These are phyloP conservation scores for Diaperis boleti DNA, from an alignment of 2,888 invertebrate genomes.

Conservation along the genomic window DNA sequence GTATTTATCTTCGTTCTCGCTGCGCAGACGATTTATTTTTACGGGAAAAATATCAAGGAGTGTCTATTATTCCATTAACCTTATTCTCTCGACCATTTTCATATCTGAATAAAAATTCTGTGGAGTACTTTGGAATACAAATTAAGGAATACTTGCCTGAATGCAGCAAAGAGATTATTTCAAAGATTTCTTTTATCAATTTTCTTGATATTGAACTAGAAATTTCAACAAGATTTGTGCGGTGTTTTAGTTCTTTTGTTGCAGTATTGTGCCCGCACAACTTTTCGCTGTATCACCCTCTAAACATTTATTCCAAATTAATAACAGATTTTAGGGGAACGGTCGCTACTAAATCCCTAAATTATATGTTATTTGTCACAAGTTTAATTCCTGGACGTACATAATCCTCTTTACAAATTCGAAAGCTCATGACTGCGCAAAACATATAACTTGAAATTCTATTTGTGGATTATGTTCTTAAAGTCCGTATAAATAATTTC, in stretches of 20 bases:
- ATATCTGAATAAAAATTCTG: constrained; percentile 54
- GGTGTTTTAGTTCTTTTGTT: too few relatives aligned
- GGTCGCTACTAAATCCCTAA: constrained; percentile 40
- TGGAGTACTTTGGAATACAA: constrained; percentile 53
- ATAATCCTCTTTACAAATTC: constrained; percentile 55
- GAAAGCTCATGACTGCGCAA: constrained; percentile 53
- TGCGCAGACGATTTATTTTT: constrained; percentile 51
- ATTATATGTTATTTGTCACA: constrained; percentile 51
- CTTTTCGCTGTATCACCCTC: constrained; percentile 5
- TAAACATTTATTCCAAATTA: constrained; percentile 20
- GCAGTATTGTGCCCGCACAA: constrained; percentile 31
- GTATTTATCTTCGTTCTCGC: constrained; percentile 48
- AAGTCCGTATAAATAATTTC: constrained; percentile 54
- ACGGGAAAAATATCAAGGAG: constrained; percentile 53
- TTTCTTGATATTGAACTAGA: constrained; percentile 48
- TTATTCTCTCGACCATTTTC: constrained; percentile 52
- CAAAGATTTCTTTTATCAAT: constrained; percentile 47
- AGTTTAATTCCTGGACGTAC: constrained; percentile 51
- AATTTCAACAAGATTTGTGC: constrained; percentile 49
- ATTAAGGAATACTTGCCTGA: constrained; percentile 49
- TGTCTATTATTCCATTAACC: constrained; percentile 58
- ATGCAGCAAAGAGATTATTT: constrained; percentile 49
- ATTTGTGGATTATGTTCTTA: constrained; percentile 55
- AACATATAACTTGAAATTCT: constrained; percentile 55
- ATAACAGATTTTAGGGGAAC: constrained; percentile 22